Conservation (phyloP, 30 jellyfish, hydroid and myxozoan genomes). For the Cassiopea andromeda region DNA sequence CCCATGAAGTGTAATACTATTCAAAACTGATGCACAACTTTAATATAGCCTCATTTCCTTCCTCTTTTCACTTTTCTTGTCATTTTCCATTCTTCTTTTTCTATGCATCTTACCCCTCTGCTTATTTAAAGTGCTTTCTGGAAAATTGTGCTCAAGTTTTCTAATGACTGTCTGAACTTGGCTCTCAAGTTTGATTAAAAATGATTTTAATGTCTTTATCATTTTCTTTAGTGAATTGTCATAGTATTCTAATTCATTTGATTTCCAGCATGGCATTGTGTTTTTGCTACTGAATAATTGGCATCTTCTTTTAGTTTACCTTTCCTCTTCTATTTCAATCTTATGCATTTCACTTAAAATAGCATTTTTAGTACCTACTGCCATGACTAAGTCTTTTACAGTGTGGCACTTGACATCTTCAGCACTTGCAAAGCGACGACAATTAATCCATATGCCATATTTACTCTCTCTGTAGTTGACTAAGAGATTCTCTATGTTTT, state of each 20-base stretch:
- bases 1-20: background rate
- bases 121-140: background rate
- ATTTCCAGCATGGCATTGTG: conserved; percentile 29
- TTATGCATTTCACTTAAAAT: conserved; percentile 15
- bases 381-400: background rate
- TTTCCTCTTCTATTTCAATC: conserved; percentile 28
- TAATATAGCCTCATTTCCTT: conserved; percentile 17
- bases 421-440: conserved; percentile 3
- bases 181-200: conserved; percentile 22
- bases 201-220: conserved; percentile 4
- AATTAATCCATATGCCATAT: conserved; percentile 22
- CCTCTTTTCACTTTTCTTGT: conserved; percentile 22
- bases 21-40: conserved; percentile 14
- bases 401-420: background rate
- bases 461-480: conserved; percentile 13
- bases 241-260: conserved; percentile 8
- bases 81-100: conserved; percentile 31
- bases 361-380: conserved; percentile 22
- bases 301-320: conserved; percentile 13
- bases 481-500: background rate
- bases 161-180: conserved; percentile 12
- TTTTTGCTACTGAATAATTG: conserved; percentile 11
- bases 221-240: conserved; percentile 23
- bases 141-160: background rate
- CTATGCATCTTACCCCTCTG: conserved; percentile 21